These are phyloP conservation scores for Lasioglossum baleicum DNA, from an alignment of 1,140 invertebrate genomes.

Conservation along the genomic window DNA sequence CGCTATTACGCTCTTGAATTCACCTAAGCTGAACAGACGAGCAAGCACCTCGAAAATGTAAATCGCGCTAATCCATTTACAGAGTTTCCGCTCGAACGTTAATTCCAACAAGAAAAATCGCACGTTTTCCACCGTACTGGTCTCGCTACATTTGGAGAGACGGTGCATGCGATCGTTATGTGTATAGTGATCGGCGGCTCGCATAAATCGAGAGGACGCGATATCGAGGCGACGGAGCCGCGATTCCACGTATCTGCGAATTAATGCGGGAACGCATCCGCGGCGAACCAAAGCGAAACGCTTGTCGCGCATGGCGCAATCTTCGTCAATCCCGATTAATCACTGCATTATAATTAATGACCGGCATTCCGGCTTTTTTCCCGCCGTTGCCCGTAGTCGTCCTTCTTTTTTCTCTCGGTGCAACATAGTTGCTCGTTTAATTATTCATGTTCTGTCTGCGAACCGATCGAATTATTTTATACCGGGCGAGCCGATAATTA, in stretches of 20 bases:
- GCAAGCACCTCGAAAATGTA: too few species aligned
- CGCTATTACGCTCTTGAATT: too few species aligned
- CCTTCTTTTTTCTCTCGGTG: constrained; percentile 22
- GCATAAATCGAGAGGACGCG: constrained; percentile 14
- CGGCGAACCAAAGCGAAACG: neutral
- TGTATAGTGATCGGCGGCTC: neutral
- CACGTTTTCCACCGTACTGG: neutral
- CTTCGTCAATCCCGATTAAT: constrained; percentile 67
- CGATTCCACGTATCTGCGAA: neutral
- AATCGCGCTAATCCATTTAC: too few species aligned
- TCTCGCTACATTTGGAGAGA: neutral
- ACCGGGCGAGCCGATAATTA: neutral
- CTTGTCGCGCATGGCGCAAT: constrained; percentile 57
- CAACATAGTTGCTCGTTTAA: neutral
- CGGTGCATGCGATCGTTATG: too few species aligned
- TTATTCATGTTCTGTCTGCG: neutral
- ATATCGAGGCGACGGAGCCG: constrained; percentile 10
- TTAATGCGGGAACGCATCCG: constrained; percentile 29
- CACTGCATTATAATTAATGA: constrained; percentile 67
- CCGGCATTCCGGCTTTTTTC: constrained; percentile 42
- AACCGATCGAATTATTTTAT: constrained; percentile 16
- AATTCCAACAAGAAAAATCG: neutral
- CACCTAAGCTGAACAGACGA: too few species aligned
- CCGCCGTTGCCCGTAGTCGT: neutral
- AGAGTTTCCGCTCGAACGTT: too few species aligned